A percentile compares a stretch with the other conserved stretches of the same genome.
Evolutionary conservation across 2,797 vertebrate species (phyloP).

Genomic region (Zonotrichia albicollis): DNA sequence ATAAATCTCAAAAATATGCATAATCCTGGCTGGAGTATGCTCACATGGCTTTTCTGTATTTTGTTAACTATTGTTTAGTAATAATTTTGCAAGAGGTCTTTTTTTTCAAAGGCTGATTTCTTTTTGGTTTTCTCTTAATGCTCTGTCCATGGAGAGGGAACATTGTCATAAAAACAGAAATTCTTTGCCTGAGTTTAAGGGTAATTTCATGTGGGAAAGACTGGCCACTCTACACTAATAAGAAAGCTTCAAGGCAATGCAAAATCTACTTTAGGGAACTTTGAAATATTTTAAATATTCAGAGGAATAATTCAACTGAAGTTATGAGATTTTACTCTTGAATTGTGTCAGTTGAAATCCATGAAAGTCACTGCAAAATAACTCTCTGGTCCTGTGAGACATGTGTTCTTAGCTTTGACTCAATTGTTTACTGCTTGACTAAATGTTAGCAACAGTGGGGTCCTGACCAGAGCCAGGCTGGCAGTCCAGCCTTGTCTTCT

Average conservation of each 20-base stretch:
- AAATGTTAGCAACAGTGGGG: background rate
- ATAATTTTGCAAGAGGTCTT: background rate
- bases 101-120: background rate
- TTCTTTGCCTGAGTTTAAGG: background rate
- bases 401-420: background rate
- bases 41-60: background rate
- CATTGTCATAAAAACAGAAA: background rate
- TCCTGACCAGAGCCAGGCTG: background rate
- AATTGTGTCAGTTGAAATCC: background rate
- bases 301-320: background rate
- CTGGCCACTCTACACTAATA: background rate
- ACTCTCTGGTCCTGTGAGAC: background rate
- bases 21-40: background rate
- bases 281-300: background rate
- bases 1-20: slow-evolving; percentile 39
- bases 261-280: background rate
- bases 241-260: background rate
- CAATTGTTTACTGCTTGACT: background rate
- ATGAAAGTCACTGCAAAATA: background rate
- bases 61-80: background rate
- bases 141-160: background rate
- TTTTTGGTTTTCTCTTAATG: background rate
- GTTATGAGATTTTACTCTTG: background rate
- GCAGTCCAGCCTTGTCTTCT: background rate
- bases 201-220: background rate